Conservation (phyloP, 2,888 invertebrate species). For the Seira musarum region DNA sequence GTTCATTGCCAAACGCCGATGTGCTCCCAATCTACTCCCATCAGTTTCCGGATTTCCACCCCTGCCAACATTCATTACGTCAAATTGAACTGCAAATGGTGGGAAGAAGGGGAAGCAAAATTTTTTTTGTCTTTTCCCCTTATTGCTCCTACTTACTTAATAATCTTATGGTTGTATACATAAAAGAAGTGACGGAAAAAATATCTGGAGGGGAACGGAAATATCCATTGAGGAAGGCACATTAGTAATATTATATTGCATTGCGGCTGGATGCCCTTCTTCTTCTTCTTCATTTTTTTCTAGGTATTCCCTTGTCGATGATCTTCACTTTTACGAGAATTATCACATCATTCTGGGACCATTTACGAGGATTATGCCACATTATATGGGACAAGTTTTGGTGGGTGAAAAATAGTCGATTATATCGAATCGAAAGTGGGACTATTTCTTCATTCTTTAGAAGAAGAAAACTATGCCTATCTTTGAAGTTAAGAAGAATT, state of each 20-base stretch:
- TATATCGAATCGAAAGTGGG: too few species aligned
- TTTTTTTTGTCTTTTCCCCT: slow-evolving; percentile 29
- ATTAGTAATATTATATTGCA: slow-evolving; percentile 35
- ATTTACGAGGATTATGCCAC: slow-evolving; percentile 26
- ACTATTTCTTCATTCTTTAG: too few species aligned
- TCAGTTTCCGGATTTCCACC: slow-evolving; percentile 55
- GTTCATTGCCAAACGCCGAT: slow-evolving; percentile 54
- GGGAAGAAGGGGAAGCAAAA: slow-evolving; percentile 37
- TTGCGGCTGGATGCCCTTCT: too few species aligned
- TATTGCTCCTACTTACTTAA: too few species aligned
- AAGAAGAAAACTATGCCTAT: too few species aligned
- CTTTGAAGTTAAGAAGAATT: too few species aligned
- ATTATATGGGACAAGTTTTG: slow-evolving; percentile 30
- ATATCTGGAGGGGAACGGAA: background rate
- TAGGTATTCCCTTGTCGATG: too few species aligned
- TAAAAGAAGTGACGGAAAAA: background rate
- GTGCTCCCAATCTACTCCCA: slow-evolving; percentile 48
- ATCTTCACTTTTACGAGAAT: slow-evolving; percentile 16
- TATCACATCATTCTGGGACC: slow-evolving; percentile 30
- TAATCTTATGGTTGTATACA: too few species aligned
- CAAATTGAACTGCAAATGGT: slow-evolving; percentile 47
- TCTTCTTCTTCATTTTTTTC: too few species aligned
- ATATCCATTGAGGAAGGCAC: background rate
- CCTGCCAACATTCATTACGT: slow-evolving; percentile 54
- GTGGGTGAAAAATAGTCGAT: too few species aligned